These are phyloP conservation scores for Echinometra lucunter DNA, from an alignment of 53 echinoderm and acorn worm genomes.

Conservation along the genomic window DNA sequence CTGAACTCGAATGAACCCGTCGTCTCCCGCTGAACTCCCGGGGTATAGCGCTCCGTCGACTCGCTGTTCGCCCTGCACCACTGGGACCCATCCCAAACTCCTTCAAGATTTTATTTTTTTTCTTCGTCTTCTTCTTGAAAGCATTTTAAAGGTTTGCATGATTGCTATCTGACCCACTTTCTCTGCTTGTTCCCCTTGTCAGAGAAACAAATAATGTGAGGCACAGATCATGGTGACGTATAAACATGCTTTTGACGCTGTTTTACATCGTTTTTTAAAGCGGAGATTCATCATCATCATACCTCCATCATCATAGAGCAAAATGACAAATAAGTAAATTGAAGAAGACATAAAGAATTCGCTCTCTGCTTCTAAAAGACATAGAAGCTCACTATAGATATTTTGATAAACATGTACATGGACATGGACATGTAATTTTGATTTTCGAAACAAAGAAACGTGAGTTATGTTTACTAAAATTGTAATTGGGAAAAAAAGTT, in stretches of 20 bases:
- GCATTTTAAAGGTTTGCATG: conserved; percentile 61
- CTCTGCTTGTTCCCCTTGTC: conserved; percentile 31
- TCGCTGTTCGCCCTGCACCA: conserved; percentile 45
- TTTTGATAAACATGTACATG: too few relatives aligned
- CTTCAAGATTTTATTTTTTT: neutral
- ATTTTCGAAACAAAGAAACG: too few relatives aligned
- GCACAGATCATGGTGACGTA: conserved; percentile 52
- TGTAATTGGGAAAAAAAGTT: too few relatives aligned
- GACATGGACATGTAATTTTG: too few relatives aligned
- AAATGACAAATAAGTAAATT: conserved; percentile 1
- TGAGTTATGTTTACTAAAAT: too few relatives aligned
- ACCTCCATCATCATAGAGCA: neutral
- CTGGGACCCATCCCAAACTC: conserved; percentile 50
- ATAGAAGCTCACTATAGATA: too few relatives aligned
- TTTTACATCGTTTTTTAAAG: conserved; percentile 53
- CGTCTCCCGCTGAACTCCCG: conserved; percentile 65
- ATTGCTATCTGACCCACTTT: conserved; percentile 68
- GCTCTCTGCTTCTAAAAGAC: neutral
- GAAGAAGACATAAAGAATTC: neutral
- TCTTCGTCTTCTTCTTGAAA: conserved; percentile 33
- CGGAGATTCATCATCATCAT: conserved; percentile 49
- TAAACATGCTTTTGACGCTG: conserved; percentile 60
- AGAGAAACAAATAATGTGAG: conserved; percentile 47
- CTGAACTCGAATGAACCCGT: conserved; percentile 64
- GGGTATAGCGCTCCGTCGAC: conserved; percentile 41